Base-by-base conservation (phyloP, 2,797 vertebrate species). In the Salmo trutta region DNA sequence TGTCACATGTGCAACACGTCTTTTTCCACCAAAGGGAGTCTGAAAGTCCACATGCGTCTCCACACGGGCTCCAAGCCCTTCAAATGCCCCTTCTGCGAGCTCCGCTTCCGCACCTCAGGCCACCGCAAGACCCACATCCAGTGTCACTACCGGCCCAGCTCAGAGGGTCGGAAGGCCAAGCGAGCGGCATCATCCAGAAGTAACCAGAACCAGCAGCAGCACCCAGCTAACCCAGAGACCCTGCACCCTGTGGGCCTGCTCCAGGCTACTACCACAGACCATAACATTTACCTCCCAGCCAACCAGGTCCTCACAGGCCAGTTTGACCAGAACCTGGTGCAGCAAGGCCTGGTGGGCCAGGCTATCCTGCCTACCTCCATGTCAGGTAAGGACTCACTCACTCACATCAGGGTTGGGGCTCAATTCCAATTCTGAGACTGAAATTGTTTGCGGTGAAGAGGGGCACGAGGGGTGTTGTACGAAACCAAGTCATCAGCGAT, bases 11-110 rank as follows among this genome's bases (percentile, higher is more conserved):
- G 98, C 94, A 96, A 96, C 93, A 99, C 99, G 7, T 96, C 97
- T 27, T 99, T 99, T 89, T 99, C 98, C 73, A 99, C 98, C 0
- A 99, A 99, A 85, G 98, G 98, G 15, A 99, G 98, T 83, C 93
- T 99, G 27, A 99, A 99, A 88, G 98, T 99, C 4, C 98, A 99
- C 90, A 99, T 99, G 98, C 96, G 98, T 0, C 90, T 99, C 74
- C 98, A 99, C 86, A 99, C 98, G 0, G 98, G 98, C 83, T 98
- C 98, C 76, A 99, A 99, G 84, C 98, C 98, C 2, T 99, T 99
- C 91, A 99, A 99, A 80, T 99, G 98, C 75, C 98, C 98, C 0
- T 95, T 97, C 89, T 99, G 98, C 3, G 98, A 99, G 4, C 93
- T 97, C 47, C 96, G 98, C 75, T 99, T 99, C 91, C 96, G 98